phyloP scores from a whole-genome alignment of 2,113 vertebrate genomes.

The Noctilio leporinus region DNA sequence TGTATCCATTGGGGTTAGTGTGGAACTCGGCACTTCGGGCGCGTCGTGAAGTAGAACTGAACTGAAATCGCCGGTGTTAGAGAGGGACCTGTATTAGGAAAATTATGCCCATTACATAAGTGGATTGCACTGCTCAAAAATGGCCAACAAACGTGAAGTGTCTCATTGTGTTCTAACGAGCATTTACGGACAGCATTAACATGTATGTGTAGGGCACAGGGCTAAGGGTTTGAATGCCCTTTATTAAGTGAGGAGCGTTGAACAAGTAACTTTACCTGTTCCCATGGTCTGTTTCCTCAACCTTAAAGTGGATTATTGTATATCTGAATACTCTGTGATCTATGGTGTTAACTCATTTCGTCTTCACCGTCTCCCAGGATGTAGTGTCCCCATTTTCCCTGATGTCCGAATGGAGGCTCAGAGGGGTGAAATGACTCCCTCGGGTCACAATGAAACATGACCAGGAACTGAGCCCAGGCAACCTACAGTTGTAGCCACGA shows the following conservation, averaged over 20 bases:
- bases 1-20: not conserved
- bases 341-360: not conserved
- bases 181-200: not conserved
- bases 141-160: not conserved
- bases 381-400: not conserved
- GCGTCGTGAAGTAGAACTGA: not conserved
- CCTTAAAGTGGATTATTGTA: not conserved
- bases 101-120: not conserved
- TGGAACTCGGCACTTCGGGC: not conserved
- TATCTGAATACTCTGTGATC: not conserved
- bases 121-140: not conserved
- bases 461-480: not conserved
- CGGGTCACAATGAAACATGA: not conserved
- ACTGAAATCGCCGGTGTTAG: not conserved
- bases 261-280: not conserved
- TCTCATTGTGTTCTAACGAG: not conserved
- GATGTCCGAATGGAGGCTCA: not conserved
- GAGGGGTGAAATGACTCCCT: not conserved
- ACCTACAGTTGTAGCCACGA: not conserved
- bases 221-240: not conserved
- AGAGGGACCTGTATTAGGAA: not conserved
- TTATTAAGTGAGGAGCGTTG: not conserved
- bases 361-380: not conserved
- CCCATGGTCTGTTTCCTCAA: not conserved
- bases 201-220: not conserved